Evolutionary conservation across 2,797 vertebrate species (phyloP).

Genomic region (Cossypha polioptera): DNA sequence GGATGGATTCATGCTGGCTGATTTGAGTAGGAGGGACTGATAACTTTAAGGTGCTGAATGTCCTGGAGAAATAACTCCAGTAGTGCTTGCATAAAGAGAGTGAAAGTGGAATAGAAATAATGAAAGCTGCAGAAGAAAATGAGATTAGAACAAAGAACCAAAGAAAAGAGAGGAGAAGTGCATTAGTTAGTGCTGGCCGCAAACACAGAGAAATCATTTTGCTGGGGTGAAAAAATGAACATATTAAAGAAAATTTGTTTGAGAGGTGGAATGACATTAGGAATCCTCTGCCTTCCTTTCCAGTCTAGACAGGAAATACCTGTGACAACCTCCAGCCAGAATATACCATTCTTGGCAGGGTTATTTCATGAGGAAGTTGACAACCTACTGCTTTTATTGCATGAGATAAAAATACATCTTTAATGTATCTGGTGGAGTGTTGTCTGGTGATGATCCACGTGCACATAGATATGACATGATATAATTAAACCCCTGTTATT

Average conservation of each 20-base stretch:
- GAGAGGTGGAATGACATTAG: neutral
- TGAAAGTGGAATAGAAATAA: neutral
- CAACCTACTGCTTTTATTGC: neutral
- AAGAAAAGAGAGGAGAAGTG: neutral
- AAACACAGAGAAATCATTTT: neutral
- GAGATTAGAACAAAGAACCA: neutral
- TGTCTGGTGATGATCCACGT: neutral
- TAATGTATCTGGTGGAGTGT: neutral
- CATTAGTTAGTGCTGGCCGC: neutral
- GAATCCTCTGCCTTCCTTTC: neutral
- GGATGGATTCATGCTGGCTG: neutral
- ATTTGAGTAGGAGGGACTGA: neutral
- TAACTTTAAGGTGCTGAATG: neutral
- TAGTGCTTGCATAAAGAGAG: neutral
- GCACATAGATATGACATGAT: neutral
- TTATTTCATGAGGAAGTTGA: neutral
- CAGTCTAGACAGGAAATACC: neutral
- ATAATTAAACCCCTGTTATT: slow-evolving; percentile 24
- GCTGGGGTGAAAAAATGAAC: neutral
- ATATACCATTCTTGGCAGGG: neutral
- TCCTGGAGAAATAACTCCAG: neutral
- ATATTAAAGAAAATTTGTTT: neutral
- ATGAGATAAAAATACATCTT: neutral
- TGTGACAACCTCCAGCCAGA: neutral
- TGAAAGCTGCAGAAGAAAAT: neutral